phyloP scores from a whole-genome alignment of 2,888 invertebrate species.

The Esperia sulphurella region DNA sequence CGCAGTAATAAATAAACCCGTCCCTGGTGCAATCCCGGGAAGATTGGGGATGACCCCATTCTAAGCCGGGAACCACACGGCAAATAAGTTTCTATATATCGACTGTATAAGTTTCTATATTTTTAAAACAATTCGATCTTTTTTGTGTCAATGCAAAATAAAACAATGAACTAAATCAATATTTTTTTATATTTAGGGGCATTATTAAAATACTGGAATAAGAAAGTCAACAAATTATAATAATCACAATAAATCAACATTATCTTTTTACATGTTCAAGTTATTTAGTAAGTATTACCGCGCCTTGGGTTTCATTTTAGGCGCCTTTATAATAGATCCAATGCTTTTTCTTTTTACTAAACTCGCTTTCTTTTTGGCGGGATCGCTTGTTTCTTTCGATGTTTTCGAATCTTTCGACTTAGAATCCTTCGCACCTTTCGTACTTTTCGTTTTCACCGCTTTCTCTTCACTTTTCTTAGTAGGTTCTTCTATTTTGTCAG shows the following conservation, averaged over 20 bases:
- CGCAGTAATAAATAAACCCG: too few species aligned
- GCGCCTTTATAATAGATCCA: slow-evolving; percentile 60
- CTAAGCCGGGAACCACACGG: too few species aligned
- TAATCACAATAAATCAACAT: background rate
- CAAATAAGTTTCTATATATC: too few species aligned
- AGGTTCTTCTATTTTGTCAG: background rate
- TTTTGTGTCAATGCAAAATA: too few species aligned
- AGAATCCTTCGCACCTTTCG: slow-evolving; percentile 8
- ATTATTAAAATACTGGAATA: background rate
- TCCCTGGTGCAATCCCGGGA: too few species aligned
- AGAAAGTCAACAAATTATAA: background rate
- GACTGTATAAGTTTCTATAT: background rate
- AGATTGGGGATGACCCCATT: too few species aligned
- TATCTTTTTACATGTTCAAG: background rate
- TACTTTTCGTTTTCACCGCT: slow-evolving; percentile 9
- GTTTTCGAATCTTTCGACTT: slow-evolving; percentile 20
- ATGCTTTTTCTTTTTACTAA: slow-evolving; percentile 59
- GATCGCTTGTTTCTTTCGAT: slow-evolving; percentile 19
- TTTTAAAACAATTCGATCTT: too few species aligned
- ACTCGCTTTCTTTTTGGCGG: slow-evolving; percentile 38
- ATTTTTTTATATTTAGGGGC: background rate
- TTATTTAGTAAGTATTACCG: too few species aligned
- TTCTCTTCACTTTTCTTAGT: slow-evolving; percentile 4
- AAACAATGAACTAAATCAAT: background rate
- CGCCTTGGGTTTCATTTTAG: slow-evolving; percentile 61